Evolutionary conservation across 2,113 vertebrate genomes (phyloP).

Genomic region (Rhadina sibilatrix): DNA sequence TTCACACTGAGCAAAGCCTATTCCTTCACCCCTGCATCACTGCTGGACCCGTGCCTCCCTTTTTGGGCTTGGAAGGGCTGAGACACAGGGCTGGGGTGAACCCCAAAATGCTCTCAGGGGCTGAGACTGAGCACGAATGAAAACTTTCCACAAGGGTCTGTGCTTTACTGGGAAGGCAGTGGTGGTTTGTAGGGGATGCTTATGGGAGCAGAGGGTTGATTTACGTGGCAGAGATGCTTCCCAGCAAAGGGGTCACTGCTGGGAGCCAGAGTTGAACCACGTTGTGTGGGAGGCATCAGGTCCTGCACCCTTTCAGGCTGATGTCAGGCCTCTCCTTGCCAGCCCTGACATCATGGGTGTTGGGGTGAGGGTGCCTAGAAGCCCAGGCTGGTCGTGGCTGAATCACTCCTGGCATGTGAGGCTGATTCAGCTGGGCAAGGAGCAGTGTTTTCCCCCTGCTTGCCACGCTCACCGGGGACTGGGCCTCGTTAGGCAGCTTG

Average conservation of each 20-base stretch:
- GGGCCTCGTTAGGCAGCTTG: background rate
- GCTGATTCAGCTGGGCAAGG: conserved; percentile 15
- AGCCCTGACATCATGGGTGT: background rate
- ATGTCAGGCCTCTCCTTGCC: background rate
- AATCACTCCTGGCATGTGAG: background rate
- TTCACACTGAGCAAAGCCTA: background rate
- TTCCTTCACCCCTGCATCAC: background rate
- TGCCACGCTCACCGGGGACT: rapidly evolving
- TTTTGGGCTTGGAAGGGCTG: background rate
- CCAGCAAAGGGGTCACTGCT: background rate
- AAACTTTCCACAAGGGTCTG: background rate
- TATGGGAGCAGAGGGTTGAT: background rate
- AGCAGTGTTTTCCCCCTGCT: background rate
- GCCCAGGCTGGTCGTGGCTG: background rate
- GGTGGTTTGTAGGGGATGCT: background rate
- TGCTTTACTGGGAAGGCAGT: background rate
- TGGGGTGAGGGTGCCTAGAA: background rate
- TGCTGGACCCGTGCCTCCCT: background rate
- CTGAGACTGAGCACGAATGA: background rate
- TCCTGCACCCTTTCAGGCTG: background rate
- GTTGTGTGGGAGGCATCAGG: background rate
- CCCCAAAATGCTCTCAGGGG: background rate
- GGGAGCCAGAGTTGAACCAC: background rate
- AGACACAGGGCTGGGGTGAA: background rate
- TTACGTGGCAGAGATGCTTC: background rate